phyloP scores from a whole-genome alignment of 2,113 vertebrate genomes.

The Stomatorhinus ivindoensis region DNA sequence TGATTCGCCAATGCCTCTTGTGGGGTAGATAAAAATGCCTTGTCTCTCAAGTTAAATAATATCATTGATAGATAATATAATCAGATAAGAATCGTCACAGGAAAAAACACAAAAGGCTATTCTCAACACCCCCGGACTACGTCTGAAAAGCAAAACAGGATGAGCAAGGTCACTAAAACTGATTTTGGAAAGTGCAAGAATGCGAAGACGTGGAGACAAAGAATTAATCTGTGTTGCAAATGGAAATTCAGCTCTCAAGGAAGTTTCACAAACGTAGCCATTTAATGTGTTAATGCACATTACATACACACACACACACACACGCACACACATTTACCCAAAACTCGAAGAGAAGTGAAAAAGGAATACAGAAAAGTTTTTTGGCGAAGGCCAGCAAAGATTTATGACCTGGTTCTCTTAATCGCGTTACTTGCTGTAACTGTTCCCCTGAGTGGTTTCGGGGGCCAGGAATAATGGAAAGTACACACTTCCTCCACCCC shows the following conservation, averaged over 20 bases:
- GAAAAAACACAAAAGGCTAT: not conserved
- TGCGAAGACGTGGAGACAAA: not conserved
- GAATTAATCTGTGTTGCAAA: not conserved
- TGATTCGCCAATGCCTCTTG: not conserved
- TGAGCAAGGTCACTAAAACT: not conserved
- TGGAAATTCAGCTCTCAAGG: not conserved
- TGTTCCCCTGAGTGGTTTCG: constrained; percentile 56
- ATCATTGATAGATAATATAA: not conserved
- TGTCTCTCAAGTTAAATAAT: not conserved
- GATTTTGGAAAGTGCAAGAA: not conserved
- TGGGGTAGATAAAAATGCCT: not conserved
- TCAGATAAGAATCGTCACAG: not conserved
- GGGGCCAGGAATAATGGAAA: constrained; percentile 57
- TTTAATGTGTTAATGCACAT: constrained; percentile 22
- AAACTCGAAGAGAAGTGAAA: constrained; percentile 24
- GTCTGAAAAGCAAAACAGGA: not conserved
- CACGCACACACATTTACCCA: constrained; percentile 27
- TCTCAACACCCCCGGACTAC: not conserved
- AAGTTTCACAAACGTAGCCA: not conserved
- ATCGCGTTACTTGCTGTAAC: constrained; percentile 59
- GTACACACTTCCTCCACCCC: constrained; percentile 42
- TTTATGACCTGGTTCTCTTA: constrained; percentile 56
- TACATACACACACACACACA: too few species aligned
- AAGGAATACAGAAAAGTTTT: constrained; percentile 34
- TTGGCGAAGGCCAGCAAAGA: constrained; percentile 41